Conservation (phyloP, 1,140 invertebrate genomes). For the Hyles euphorbiae region DNA sequence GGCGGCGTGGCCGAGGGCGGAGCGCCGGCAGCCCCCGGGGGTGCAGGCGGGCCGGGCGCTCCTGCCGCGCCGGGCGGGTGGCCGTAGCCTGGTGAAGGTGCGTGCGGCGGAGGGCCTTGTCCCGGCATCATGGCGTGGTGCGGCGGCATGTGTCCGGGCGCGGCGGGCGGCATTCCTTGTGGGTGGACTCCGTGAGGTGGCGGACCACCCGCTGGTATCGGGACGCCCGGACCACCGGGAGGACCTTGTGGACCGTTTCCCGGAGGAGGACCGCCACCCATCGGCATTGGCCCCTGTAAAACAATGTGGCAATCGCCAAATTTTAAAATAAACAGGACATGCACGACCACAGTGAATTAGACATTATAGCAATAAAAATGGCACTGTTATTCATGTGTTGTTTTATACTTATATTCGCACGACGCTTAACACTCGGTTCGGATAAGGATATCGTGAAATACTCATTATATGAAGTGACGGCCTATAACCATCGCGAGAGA, state of each 20-base stretch:
- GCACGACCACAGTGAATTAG: too few species aligned
- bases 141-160: slow-evolving; percentile 41
- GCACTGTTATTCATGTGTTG: background rate
- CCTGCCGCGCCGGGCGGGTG: slow-evolving; percentile 11
- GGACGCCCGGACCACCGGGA: slow-evolving; percentile 49
- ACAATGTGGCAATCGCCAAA: background rate
- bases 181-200: slow-evolving; percentile 52
- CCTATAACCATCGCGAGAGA: slow-evolving; percentile 49
- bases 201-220: slow-evolving; percentile 39
- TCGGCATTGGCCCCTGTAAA: slow-evolving; percentile 47
- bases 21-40: slow-evolving; percentile 15
- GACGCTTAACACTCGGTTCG: background rate
- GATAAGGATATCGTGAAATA: slow-evolving; percentile 23
- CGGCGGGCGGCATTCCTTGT: slow-evolving; percentile 44
- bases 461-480: slow-evolving; percentile 44
- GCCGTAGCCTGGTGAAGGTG: slow-evolving; percentile 21
- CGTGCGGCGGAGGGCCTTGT: slow-evolving; percentile 36
- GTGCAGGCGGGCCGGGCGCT: slow-evolving; percentile 12
- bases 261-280: slow-evolving; percentile 58
- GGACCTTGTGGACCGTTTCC: slow-evolving; percentile 61
- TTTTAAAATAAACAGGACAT: too few species aligned
- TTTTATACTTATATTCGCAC: too few species aligned
- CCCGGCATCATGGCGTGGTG: slow-evolving; percentile 58
- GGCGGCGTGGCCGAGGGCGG: slow-evolving; percentile 21
- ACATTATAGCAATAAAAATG: background rate